phyloP scores from a whole-genome alignment of 2,113 vertebrate species.

The Dipodomys ordii region DNA sequence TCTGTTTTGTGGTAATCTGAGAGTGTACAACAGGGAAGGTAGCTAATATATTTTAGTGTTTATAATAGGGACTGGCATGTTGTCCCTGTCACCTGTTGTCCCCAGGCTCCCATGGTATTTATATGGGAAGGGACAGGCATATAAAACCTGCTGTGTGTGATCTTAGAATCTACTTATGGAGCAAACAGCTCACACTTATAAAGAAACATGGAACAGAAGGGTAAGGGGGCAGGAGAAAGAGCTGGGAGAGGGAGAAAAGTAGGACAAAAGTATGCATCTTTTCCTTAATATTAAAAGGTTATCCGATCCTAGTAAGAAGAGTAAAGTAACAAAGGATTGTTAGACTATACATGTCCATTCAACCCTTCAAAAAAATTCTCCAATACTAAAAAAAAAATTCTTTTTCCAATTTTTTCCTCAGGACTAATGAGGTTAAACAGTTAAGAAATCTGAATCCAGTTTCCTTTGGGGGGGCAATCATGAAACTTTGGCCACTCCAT shows the following conservation, averaged over 20 bases:
- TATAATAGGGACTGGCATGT: not conserved
- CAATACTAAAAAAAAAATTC: not conserved
- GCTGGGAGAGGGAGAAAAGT: not conserved
- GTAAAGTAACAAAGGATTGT: not conserved
- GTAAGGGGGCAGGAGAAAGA: not conserved
- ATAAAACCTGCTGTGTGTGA: not conserved
- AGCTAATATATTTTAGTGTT: not conserved
- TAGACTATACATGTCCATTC: not conserved
- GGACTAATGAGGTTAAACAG: not conserved
- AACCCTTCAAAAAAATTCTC: constrained; percentile 7
- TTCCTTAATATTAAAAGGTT: constrained; percentile 31
- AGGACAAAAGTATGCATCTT: not conserved
- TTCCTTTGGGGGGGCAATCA: not conserved
- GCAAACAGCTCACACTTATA: not conserved
- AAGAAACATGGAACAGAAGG: not conserved
- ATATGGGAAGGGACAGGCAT: not conserved
- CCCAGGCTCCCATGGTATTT: not conserved
- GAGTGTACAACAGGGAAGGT: not conserved
- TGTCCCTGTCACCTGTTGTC: not conserved
- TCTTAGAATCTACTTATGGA: not conserved
- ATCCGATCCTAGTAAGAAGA: constrained; percentile 27
- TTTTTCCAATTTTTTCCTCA: constrained; percentile 17
- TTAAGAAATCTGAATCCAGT: not conserved
- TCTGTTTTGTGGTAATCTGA: not conserved
- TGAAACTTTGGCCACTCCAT: not conserved